Percentiles rank a stretch among this genome's conserved stretches.
Evolutionary conservation across 2,113 vertebrate species (phyloP).

Genomic region (Orcinus orca): DNA sequence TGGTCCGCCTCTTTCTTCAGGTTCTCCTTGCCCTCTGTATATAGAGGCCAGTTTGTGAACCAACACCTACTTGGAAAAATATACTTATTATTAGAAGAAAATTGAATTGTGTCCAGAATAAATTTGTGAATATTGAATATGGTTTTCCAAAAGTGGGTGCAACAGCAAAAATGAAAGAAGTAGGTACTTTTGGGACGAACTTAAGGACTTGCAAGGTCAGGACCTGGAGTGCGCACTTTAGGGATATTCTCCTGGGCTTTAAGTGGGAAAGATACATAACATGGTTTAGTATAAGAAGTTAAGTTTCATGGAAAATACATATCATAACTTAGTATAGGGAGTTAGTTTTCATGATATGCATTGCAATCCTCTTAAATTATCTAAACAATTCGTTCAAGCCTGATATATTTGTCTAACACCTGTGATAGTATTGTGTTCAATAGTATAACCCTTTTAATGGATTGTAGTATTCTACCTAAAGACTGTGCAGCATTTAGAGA

Average conservation of each 20-base stretch:
- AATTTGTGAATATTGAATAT: background rate
- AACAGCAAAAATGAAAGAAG: background rate
- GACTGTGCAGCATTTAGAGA: background rate
- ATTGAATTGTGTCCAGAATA: background rate
- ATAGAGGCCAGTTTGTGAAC: no score
- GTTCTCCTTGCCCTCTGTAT: no score
- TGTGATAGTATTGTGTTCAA: background rate
- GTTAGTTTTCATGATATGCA: background rate
- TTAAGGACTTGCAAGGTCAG: background rate
- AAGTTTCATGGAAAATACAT: background rate
- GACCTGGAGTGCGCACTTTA: background rate
- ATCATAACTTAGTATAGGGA: background rate
- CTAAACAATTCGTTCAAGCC: background rate
- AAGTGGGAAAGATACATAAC: background rate
- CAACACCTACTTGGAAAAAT: background rate
- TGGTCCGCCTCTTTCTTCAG: no score
- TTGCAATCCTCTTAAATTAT: background rate
- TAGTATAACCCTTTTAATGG: background rate
- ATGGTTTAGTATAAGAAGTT: no score
- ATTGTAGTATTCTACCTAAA: background rate
- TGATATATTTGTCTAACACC: background rate
- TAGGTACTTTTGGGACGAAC: background rate
- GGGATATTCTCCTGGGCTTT: background rate
- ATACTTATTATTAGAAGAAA: background rate
- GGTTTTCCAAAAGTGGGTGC: background rate